Percentiles rank a stretch among this genome's conserved stretches.
Evolutionary conservation across 2,888 invertebrate species (phyloP).

Genomic region (Sinhomidia bicolor): DNA sequence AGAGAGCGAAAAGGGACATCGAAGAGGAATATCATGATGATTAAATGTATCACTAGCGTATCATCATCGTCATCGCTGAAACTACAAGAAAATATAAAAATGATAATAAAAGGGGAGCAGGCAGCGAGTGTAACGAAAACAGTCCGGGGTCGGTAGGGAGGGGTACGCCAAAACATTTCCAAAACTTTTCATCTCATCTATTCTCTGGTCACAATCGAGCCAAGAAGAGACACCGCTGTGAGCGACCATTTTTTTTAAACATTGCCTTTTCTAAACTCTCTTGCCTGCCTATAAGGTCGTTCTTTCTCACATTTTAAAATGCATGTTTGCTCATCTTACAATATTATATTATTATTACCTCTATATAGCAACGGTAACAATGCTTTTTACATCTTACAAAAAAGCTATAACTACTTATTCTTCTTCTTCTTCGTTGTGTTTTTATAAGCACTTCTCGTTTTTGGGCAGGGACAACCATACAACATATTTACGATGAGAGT

Average conservation of each 20-base stretch:
- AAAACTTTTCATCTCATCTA: conserved; percentile 52
- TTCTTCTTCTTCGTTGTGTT: too few relatives aligned
- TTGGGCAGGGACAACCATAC: conserved; percentile 67
- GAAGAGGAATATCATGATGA: conserved; percentile 12
- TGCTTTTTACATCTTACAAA: background rate
- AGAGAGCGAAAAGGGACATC: background rate
- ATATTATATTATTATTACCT: too few relatives aligned
- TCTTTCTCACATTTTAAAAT: conserved; percentile 55
- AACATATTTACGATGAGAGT: conserved; percentile 58
- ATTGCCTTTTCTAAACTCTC: conserved; percentile 49
- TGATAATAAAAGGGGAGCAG: conserved; percentile 11
- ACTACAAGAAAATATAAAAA: background rate
- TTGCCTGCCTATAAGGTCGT: conserved; percentile 12
- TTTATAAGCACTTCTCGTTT: conserved; percentile 45
- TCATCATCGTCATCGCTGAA: conserved; percentile 37
- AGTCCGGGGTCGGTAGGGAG: conserved; percentile 60
- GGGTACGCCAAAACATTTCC: conserved; percentile 66
- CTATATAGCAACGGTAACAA: too few relatives aligned
- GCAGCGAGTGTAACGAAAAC: conserved; percentile 40
- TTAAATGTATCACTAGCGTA: conserved; percentile 32
- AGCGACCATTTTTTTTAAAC: conserved; percentile 67
- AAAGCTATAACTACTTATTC: too few relatives aligned
- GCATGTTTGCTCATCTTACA: background rate
- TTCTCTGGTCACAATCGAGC: conserved; percentile 58
- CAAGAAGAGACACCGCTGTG: conserved; percentile 69